Base-by-base conservation (phyloP, 2,888 invertebrate species). In the Aleiodes leptofemur region DNA sequence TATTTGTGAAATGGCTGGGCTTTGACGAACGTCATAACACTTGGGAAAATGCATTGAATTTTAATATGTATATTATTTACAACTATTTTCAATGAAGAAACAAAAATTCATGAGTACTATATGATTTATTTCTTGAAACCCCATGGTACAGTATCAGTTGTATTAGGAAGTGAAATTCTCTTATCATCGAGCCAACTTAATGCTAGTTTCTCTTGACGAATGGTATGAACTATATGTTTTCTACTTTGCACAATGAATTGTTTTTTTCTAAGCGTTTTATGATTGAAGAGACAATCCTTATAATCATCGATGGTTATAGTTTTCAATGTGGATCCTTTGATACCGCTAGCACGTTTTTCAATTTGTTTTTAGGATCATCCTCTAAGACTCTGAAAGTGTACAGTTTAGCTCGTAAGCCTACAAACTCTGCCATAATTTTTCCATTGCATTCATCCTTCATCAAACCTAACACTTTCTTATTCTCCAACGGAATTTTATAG, bases 361-460 rank as follows among this genome's bases (percentile, higher is more conserved):
- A 55, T 69, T 50, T 23, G 57, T 16, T 71, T 34, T 6, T 6
- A 34, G 34, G 57, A 13, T 71, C 57, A 11, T 70, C 76, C 13
- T 43, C 69, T 31, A 72, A 74, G 13, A 66, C 57, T 71, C 59
- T 64, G 64, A 73, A 77, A 23, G 53, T 23, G 69, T 85, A 84
- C 74, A 83, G 76, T 81, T 86, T 85, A n/a, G 83, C 74, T 34
- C 83, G 76, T 8, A 84, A 71, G 2, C 84, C 85, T 11, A 84
- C 73, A 78, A 83, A 87, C 75, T 85, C 82, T 5, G 66, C 78
- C 78, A 85, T 82, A 8, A 83, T 79, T 76, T 76, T 76, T 5
- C 83, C 83, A 38, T 78, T 79, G 53, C 73, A 79, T 77, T 86
- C 86, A 77, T 85, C 84, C 77, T 86, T 85, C 79, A 87, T 83